These are phyloP conservation scores for Mola mola DNA, from an alignment of 2,113 vertebrate species.

Conservation along the genomic window DNA sequence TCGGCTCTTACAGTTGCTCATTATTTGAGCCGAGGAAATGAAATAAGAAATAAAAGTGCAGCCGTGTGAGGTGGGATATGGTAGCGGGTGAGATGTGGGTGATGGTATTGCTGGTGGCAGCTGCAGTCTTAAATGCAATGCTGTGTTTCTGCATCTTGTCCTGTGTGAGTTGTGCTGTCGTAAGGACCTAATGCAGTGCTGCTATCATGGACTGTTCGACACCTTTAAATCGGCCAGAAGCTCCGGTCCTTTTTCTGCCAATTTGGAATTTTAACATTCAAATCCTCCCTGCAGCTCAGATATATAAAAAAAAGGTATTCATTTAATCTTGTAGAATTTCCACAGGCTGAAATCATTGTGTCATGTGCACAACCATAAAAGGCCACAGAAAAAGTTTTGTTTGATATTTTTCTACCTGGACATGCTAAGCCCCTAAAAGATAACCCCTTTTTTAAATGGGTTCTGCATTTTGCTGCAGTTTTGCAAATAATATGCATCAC, in stretches of 20 bases:
- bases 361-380: slow-evolving; percentile 13
- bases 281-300: slow-evolving; percentile 46
- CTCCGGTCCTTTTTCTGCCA: slow-evolving; percentile 48
- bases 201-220: slow-evolving; percentile 51
- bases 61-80: slow-evolving; percentile 43
- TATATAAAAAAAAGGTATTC: slow-evolving; percentile 27
- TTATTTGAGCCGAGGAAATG: slow-evolving; percentile 5
- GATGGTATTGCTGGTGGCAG: slow-evolving; percentile 57
- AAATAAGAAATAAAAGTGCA: slow-evolving; percentile 15
- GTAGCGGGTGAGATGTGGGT: slow-evolving; percentile 53
- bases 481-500: slow-evolving; percentile 37
- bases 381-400: slow-evolving; percentile 24
- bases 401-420: slow-evolving; percentile 30
- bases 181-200: slow-evolving; percentile 35
- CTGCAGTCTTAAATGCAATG: slow-evolving; percentile 43
- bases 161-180: slow-evolving; percentile 2
- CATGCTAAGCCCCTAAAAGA: slow-evolving; percentile 4
- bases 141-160: slow-evolving; percentile 20
- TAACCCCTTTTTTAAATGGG: not conserved
- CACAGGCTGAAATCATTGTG: slow-evolving; percentile 24
- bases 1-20: not conserved
- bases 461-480: slow-evolving; percentile 12
- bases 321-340: slow-evolving; percentile 45
- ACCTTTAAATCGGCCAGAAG: slow-evolving; percentile 57
- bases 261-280: slow-evolving; percentile 57